Evolutionary conservation across 1,140 invertebrate species (phyloP).

Genomic region (Caenorhabditis briggsae): DNA sequence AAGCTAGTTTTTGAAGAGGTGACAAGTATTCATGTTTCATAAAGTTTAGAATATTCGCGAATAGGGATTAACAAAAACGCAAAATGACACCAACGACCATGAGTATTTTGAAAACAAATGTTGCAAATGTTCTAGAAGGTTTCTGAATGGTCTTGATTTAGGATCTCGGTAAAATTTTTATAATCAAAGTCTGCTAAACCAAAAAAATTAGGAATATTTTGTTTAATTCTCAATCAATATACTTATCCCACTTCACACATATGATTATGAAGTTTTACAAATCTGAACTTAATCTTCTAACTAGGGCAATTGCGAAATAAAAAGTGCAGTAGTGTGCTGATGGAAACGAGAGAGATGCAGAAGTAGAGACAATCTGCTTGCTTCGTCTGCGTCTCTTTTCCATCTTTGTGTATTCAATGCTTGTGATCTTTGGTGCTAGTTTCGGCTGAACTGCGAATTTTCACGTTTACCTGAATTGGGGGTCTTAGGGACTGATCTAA

Average conservation of each 20-base stretch:
- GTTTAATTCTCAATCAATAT: too few relatives aligned
- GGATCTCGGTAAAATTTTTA: too few relatives aligned
- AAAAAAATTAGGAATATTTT: too few relatives aligned
- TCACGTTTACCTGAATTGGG: neutral
- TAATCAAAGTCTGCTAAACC: too few relatives aligned
- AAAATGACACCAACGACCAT: neutral
- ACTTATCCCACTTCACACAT: too few relatives aligned
- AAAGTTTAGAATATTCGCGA: neutral
- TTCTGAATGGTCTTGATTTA: neutral
- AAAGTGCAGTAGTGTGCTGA: neutral
- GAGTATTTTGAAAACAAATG: neutral
- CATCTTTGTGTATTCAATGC: conserved; percentile 13
- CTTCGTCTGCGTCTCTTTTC: neutral
- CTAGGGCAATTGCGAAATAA: conserved; percentile 8
- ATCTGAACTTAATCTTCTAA: neutral
- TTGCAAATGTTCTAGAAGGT: neutral
- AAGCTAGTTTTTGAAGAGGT: neutral
- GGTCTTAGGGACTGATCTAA: neutral
- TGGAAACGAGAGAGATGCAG: neutral
- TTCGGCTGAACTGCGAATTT: neutral
- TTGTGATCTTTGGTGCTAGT: conserved; percentile 29
- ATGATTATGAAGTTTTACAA: neutral
- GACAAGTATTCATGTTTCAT: neutral
- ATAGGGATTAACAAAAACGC: neutral
- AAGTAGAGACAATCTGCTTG: neutral